These are phyloP conservation scores for Centrocercus urophasianus DNA, from an alignment of 2,113 vertebrate species.

Conservation along the genomic window DNA sequence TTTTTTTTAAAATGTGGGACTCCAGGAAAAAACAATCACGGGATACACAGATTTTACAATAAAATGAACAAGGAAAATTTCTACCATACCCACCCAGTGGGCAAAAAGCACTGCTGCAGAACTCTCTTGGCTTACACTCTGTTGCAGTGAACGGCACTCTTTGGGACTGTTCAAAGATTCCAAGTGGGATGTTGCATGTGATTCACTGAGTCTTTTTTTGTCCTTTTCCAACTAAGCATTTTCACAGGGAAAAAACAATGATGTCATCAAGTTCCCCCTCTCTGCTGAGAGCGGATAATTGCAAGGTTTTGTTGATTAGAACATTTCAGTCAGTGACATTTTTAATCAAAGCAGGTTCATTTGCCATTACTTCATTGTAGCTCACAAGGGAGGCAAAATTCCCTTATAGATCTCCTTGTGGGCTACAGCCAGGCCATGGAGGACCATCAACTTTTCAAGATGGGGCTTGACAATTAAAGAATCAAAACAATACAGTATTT, in stretches of 20 bases:
- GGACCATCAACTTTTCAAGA: constrained; percentile 50
- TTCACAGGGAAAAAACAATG: constrained; percentile 32
- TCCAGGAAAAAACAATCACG: neutral
- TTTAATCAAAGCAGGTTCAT: neutral
- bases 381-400: neutral
- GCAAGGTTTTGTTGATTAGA: neutral
- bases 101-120: neutral
- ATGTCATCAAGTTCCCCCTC: constrained; percentile 6
- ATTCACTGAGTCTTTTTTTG: constrained; percentile 36
- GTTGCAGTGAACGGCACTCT: neutral
- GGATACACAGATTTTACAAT: neutral
- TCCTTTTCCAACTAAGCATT: constrained; percentile 49
- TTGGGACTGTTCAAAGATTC: neutral
- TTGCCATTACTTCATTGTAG: neutral
- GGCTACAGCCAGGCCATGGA: constrained; percentile 41
- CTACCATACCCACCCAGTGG: neutral
- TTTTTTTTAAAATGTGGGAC: neutral
- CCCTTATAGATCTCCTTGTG: constrained; percentile 32
- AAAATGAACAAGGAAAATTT: neutral
- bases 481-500: neutral
- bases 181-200: neutral
- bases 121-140: neutral
- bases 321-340: neutral
- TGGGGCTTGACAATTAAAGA: constrained; percentile 44
- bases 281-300: neutral